These are phyloP conservation scores for Antheraea pernyi DNA, from an alignment of 1,140 invertebrate species.

Conservation along the genomic window DNA sequence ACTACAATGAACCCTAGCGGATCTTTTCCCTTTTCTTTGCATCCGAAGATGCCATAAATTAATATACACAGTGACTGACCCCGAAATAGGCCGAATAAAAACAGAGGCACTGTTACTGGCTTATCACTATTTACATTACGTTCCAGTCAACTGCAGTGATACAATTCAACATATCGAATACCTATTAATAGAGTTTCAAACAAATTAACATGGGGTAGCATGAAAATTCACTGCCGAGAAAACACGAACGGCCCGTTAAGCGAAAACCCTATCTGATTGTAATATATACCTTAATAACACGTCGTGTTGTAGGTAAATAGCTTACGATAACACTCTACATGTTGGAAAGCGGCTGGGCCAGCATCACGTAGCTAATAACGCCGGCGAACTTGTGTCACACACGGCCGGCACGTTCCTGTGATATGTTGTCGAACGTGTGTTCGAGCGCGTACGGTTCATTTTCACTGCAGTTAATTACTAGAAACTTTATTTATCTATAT, in stretches of 20 bases:
- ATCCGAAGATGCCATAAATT: too few relatives aligned
- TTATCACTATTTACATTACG: too few relatives aligned
- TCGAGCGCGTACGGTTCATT: not conserved
- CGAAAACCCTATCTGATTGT: constrained; percentile 31
- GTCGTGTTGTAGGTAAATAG: constrained; percentile 31
- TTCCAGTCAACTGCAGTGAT: too few relatives aligned
- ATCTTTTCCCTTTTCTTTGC: too few relatives aligned
- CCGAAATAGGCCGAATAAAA: too few relatives aligned
- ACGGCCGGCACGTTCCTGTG: constrained; percentile 5
- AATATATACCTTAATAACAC: constrained; percentile 38
- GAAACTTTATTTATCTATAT: not conserved
- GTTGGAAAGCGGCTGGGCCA: constrained; percentile 16
- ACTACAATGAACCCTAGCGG: too few relatives aligned
- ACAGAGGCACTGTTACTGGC: too few relatives aligned
- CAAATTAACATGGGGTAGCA: not conserved
- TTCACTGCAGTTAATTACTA: not conserved
- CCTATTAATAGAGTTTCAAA: not conserved
- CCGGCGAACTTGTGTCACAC: constrained; percentile 7
- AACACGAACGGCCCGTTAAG: constrained; percentile 20
- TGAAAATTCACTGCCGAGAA: not conserved
- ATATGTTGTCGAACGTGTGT: constrained; percentile 9
- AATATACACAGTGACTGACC: too few relatives aligned
- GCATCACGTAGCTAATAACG: constrained; percentile 40
- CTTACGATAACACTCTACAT: constrained; percentile 25
- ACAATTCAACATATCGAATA: too few relatives aligned